Evolutionary conservation across 1,140 invertebrate species (phyloP), one percentile per base, ranked within the genome.

Genomic region (Anadara kagoshimensis): DNA sequence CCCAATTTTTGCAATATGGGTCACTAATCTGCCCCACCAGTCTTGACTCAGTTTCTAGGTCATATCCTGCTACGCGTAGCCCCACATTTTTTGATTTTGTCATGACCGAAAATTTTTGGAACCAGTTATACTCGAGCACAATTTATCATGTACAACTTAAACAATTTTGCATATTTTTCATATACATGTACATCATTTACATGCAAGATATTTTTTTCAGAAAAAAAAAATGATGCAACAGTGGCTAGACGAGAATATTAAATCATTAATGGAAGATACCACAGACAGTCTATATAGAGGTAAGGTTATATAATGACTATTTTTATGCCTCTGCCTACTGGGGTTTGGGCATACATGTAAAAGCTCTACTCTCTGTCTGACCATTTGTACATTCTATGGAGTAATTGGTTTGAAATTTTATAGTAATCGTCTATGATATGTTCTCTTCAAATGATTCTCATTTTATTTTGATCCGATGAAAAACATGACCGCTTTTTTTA

Each of bases 201-300:
- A 56, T 56, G 16, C 53, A 56, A 56, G 53, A 56, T 56, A 20
- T 11, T 56, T 56, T 56, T 56, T 56, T 56, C 53, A 56, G 53
- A 56, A 56, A 56, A 56, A n/a, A 56, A 56, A 56, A 56, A 56
- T 56, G 53, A 56, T 56, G 53, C 53, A 56, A 56, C 53, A 56
- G 53, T 56, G 53, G 53, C 53, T 56, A 56, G 53, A 56, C 53
- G 10, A 56, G 53, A 56, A 56, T 56, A 56, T 56, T 20, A 56
- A 18, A 1, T 56, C 53, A 56, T 56, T 56, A 56, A 18, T 56
- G 16, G 53, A 22, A 56, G 53, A 56, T 56, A 56, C 53, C 53
- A 56, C 53, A 56, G 53, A 56, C 53, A 56, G 53, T 56, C n/a
- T 56, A 56, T 56, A 56, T 56, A 56, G 53, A 56, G 53, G 53